These are phyloP conservation scores for Liolophura sinensis DNA, from an alignment of 1,140 invertebrate species.

Conservation along the genomic window DNA sequence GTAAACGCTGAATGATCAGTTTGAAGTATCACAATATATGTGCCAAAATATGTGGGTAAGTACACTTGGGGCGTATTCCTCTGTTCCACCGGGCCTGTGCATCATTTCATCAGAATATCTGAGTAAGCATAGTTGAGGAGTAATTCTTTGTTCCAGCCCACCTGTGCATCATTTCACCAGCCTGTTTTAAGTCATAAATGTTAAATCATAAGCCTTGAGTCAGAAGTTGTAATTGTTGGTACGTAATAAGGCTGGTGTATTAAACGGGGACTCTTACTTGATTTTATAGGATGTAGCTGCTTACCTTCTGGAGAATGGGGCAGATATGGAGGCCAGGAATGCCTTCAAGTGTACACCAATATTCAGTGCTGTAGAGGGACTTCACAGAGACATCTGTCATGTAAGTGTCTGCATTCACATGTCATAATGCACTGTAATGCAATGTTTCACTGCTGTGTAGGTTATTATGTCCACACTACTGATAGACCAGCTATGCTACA, in stretches of 20 bases:
- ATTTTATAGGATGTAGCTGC: slow-evolving; percentile 41
- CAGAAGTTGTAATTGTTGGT: background rate
- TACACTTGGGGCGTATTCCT: too few species aligned
- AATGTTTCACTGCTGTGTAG: too few species aligned
- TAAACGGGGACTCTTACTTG: background rate
- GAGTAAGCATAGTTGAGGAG: too few species aligned
- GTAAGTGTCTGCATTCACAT: slow-evolving; percentile 25
- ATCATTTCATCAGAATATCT: too few species aligned
- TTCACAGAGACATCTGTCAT: slow-evolving; percentile 48
- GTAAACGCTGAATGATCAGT: too few species aligned
- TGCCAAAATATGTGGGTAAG: too few species aligned
- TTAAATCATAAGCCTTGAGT: background rate
- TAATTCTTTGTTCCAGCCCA: too few species aligned
- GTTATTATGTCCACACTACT: too few species aligned
- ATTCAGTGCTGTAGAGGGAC: slow-evolving; percentile 46
- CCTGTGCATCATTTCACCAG: background rate
- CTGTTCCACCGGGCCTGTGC: too few species aligned
- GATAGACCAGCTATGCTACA: too few species aligned
- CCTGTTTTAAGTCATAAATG: slow-evolving; percentile 1
- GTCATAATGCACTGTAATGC: too few species aligned
- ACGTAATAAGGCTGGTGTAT: background rate
- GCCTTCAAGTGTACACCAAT: slow-evolving; percentile 45
- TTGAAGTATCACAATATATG: too few species aligned
- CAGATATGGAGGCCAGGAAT: slow-evolving; percentile 51
- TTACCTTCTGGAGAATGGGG: slow-evolving; percentile 49